Evolutionary conservation across 2,888 invertebrate species (phyloP).

Genomic region (Melieria crassipennis): DNA sequence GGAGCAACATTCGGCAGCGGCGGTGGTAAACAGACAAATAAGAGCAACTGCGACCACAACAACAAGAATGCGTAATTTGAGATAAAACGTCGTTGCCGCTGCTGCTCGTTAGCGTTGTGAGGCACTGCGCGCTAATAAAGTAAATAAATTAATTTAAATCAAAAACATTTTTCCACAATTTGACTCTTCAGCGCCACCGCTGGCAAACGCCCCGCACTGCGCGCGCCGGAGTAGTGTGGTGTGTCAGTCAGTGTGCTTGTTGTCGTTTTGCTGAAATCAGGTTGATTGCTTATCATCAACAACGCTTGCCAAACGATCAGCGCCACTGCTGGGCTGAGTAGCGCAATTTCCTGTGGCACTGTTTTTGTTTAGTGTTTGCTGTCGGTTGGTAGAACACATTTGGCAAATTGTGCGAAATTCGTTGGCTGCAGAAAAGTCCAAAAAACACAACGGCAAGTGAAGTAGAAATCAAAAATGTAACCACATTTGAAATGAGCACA

Average conservation of each 20-base stretch:
- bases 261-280: no score
- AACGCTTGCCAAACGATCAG: no score
- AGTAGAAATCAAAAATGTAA: neutral
- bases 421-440: neutral
- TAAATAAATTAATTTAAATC: neutral
- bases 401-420: neutral
- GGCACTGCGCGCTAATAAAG: neutral
- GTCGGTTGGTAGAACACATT: neutral
- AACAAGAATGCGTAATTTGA: no score
- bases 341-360: slow-evolving; percentile 13
- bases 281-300: no score
- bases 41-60: no score
- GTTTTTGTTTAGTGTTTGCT: neutral
- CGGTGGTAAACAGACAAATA: no score
- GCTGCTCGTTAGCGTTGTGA: no score
- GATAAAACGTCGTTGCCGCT: no score
- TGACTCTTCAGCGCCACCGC: neutral
- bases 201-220: neutral
- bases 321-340: neutral
- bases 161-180: neutral
- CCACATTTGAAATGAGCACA: slow-evolving; percentile 27
- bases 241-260: no score
- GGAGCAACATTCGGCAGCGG: no score
- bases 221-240: neutral
- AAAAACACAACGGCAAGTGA: neutral